Base-by-base conservation (phyloP, 1,140 invertebrate genomes). In the Venturia canescens region DNA sequence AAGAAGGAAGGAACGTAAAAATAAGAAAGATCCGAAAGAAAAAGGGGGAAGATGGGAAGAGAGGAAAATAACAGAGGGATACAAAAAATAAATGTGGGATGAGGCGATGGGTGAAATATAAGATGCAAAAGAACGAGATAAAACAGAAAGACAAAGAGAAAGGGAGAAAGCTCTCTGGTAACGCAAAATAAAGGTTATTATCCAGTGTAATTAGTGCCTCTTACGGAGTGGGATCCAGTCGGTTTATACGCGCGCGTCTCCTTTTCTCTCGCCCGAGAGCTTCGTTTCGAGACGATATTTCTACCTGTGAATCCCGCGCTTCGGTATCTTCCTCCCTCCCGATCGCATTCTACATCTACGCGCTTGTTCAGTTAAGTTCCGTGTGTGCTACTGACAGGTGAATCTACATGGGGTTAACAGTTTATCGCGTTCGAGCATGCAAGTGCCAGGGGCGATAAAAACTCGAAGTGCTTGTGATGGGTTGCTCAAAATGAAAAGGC, bases 151-250 rank as follows among this genome's bases (percentile, higher is more conserved):
- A n/a, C n/a, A n/a, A 34, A 72, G 75, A 80, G 77, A 80, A 23
- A 60, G 29, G 21, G 66, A 6, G 27, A 38, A 34, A 74, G 48
- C 38, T 80, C 79, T 80, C 70, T n/a, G n/a, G 69, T 79, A 79
- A 80, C 79, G 79, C 76, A 80, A 79, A 83, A 80, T 80, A 83
- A 83, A 80, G 79, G 77, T 83, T 83, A 79, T 80, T 83, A 80
- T 83, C 78, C 60, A 23, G 34, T 60, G 82, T 83, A 80, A 83
- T 83, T 83, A 83, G 79, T 78, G 82, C 69, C 82, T 81, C 79
- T 83, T 83, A 80, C 81, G 76, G 50, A 82, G 38, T 79, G 60
- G 70, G 29, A 76, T 38, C 18, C 48, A 27, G 27, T n/a, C 29
- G 66, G 44, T 29, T n/a, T 31, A 23, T 69, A 31, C 6, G 23